phyloP scores from a whole-genome alignment of 2,113 vertebrate genomes.

The Dunckerocampus dactyliophorus region DNA sequence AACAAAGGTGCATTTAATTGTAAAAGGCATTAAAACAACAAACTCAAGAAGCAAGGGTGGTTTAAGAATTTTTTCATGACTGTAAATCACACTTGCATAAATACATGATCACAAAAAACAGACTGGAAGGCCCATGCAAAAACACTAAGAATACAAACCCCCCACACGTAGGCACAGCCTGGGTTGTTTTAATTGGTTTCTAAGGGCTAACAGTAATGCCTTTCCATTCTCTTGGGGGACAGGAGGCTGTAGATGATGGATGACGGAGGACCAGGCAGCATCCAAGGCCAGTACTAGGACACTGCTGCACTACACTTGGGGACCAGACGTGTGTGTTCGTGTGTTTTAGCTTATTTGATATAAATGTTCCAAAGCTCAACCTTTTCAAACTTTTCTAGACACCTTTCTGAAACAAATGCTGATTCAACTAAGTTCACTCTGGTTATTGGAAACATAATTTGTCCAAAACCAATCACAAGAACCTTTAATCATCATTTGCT shows the following conservation, averaged over 20 bases:
- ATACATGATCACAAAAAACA: too few relatives aligned
- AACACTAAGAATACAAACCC: too few relatives aligned
- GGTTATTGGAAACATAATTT: slow-evolving; percentile 12
- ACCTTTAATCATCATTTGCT: slow-evolving; percentile 30
- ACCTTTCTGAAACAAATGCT: neutral
- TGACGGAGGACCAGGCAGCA: slow-evolving; percentile 57
- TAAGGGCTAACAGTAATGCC: slow-evolving; percentile 59
- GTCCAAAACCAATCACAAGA: slow-evolving; percentile 35
- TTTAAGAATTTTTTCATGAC: too few relatives aligned
- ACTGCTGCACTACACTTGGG: slow-evolving; percentile 32
- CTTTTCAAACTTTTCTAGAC: neutral
- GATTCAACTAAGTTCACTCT: neutral
- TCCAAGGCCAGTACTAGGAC: slow-evolving; percentile 59
- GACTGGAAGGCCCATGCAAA: too few relatives aligned
- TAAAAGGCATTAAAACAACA: too few relatives aligned
- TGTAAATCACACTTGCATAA: too few relatives aligned
- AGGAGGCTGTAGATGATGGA: slow-evolving; percentile 61
- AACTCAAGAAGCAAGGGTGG: too few relatives aligned
- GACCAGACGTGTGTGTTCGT: slow-evolving; percentile 5
- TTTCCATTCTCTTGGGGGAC: slow-evolving; percentile 52
- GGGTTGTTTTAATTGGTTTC: slow-evolving; percentile 70
- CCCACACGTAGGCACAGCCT: slow-evolving; percentile 14
- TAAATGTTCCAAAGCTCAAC: neutral
- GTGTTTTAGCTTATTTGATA: neutral
- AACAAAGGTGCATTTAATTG: too few relatives aligned